A percentile compares a stretch with the other conserved stretches of the same genome.
Conservation (phyloP, 2,888 invertebrate genomes). For the Rhopalosiphum nymphaeae region DNA sequence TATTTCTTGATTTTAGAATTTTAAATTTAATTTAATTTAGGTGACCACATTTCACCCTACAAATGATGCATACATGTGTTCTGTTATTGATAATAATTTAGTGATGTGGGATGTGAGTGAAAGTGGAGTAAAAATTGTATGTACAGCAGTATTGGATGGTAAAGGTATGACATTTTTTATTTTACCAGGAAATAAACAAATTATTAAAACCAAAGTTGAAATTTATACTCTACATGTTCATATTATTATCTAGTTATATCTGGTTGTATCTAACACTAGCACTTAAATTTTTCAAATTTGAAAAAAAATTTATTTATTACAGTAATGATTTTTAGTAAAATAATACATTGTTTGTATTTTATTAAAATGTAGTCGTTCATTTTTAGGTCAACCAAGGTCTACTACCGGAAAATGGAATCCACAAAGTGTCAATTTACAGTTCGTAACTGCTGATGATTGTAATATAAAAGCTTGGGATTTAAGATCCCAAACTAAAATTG, state of each 20-base stretch:
- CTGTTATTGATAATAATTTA: slow-evolving; percentile 84
- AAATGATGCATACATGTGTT: slow-evolving; percentile 79
- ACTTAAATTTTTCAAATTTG: not conserved
- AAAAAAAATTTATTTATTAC: not conserved
- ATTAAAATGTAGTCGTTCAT: not conserved
- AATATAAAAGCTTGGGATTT: slow-evolving; percentile 91
- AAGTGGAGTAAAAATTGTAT: slow-evolving; percentile 71
- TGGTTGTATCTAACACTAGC: not conserved
- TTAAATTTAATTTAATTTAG: slow-evolving; percentile 66
- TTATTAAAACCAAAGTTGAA: not conserved
- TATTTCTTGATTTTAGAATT: not conserved
- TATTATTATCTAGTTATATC: not conserved
- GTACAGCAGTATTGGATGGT: slow-evolving; percentile 69
- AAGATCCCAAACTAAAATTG: slow-evolving; percentile 79
- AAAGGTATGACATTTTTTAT: slow-evolving; percentile 69
- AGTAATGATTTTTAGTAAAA: not conserved
- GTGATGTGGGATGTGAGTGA: slow-evolving; percentile 81
- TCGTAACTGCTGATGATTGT: slow-evolving; percentile 89
- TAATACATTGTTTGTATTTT: not conserved
- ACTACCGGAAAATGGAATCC: slow-evolving; percentile 95
- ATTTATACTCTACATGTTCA: not conserved
- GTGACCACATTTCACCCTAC: slow-evolving; percentile 87
- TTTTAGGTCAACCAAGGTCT: slow-evolving; percentile 82
- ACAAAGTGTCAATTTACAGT: slow-evolving; percentile 87
- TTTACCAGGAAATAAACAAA: not conserved